Percentiles rank a stretch among this genome's conserved stretches.
phyloP scores from a whole-genome alignment of 2,888 invertebrate species.

The Oxyteleia sp. region DNA sequence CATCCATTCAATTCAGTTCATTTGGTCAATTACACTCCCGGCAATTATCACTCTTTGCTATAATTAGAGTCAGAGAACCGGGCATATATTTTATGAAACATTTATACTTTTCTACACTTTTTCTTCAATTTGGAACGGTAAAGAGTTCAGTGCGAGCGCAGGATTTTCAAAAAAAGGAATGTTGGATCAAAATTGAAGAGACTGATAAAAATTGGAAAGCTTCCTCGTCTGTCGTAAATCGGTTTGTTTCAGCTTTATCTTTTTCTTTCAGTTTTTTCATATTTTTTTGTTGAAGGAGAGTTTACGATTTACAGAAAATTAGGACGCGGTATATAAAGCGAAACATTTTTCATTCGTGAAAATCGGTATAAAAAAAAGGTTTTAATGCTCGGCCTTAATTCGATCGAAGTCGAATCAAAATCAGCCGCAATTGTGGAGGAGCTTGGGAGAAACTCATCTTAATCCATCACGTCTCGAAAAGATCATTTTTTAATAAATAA shows the following conservation, averaged over 20 bases:
- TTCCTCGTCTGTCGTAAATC: not conserved
- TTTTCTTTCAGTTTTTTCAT: not conserved
- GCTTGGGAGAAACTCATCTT: slow-evolving; percentile 28
- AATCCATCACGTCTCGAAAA: slow-evolving; percentile 18
- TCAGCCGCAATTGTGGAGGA: not conserved
- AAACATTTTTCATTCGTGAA: slow-evolving; percentile 15
- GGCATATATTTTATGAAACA: slow-evolving; percentile 41
- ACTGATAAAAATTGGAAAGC: slow-evolving; percentile 34
- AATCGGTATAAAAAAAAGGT: not conserved
- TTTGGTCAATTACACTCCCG: slow-evolving; percentile 62
- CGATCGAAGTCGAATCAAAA: not conserved
- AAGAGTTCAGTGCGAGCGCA: slow-evolving; percentile 29
- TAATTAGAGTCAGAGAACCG: slow-evolving; percentile 47
- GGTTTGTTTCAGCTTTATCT: no score
- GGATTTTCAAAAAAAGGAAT: slow-evolving; percentile 15
- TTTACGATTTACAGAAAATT: no score
- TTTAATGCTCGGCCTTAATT: slow-evolving; percentile 26
- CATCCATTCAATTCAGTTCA: slow-evolving; percentile 68
- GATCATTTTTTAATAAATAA: no score
- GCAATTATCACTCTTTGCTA: slow-evolving; percentile 57
- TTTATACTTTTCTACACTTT: slow-evolving; percentile 29
- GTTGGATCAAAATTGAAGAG: slow-evolving; percentile 18
- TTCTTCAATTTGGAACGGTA: slow-evolving; percentile 31
- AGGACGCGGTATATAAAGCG: slow-evolving; percentile 5
- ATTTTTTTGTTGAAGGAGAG: no score